phyloP scores from a whole-genome alignment of 2,797 vertebrate species.

The Graptemys geographica region DNA sequence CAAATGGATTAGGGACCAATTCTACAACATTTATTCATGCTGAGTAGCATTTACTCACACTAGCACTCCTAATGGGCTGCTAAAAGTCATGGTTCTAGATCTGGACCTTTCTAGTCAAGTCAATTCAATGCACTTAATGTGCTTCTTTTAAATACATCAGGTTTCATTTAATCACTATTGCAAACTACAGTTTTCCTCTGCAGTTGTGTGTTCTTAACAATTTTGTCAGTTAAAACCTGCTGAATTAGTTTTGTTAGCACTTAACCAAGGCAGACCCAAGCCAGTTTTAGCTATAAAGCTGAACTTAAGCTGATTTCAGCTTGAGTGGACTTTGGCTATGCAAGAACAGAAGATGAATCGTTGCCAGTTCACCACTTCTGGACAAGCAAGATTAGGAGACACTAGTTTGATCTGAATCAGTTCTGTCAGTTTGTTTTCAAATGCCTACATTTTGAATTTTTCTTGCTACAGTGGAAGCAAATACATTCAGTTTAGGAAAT shows the following conservation, averaged over 20 bases:
- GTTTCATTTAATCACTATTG: conserved; percentile 37
- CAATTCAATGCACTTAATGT: background rate
- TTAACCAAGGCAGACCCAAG: background rate
- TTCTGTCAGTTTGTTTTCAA: conserved; percentile 22
- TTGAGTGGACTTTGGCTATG: background rate
- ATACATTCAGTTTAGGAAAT: background rate
- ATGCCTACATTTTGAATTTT: background rate
- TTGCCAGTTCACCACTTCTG: background rate
- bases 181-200: background rate
- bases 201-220: background rate
- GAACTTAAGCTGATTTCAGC: conserved; percentile 17
- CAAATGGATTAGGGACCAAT: background rate
- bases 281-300: background rate
- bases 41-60: background rate
- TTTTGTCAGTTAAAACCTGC: background rate
- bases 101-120: background rate
- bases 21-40: background rate
- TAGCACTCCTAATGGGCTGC: background rate
- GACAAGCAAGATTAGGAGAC: background rate
- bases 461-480: background rate
- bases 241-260: background rate
- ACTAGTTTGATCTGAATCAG: background rate
- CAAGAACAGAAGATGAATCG: background rate
- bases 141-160: conserved; percentile 32
- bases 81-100: background rate